A percentile compares a stretch with the other conserved stretches of the same genome.
Evolutionary conservation across 2,797 vertebrate genomes (phyloP).

Genomic region (Remorina albescens): DNA sequence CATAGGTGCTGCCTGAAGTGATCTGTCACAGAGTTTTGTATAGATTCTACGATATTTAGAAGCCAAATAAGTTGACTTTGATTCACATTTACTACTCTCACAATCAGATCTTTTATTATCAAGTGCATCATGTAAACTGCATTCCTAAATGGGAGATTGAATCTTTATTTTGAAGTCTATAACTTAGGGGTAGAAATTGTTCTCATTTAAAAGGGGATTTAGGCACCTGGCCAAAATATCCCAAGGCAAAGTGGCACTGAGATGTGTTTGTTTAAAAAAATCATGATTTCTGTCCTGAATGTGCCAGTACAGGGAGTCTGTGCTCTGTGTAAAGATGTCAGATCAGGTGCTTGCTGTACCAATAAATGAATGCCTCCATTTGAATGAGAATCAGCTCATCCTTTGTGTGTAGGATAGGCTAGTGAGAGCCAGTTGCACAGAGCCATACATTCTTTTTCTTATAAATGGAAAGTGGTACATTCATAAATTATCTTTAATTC

Average conservation of each 20-base stretch:
- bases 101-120: neutral
- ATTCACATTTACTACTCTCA: neutral
- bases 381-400: neutral
- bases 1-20: no score
- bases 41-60: conserved; percentile 9
- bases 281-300: neutral
- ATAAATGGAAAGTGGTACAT: neutral
- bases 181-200: no score
- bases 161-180: neutral
- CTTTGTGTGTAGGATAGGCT: neutral
- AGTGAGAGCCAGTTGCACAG: neutral
- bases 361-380: conserved; percentile 5
- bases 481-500: neutral
- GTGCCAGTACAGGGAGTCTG: neutral
- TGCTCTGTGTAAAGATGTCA: neutral
- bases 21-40: no score
- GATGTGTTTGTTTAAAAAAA: neutral
- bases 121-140: neutral
- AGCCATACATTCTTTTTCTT: neutral
- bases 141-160: neutral
- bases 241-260: neutral
- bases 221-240: neutral
- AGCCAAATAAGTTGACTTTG: neutral
- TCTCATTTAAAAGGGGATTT: no score
- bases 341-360: neutral